These are phyloP conservation scores for Jacana jacana DNA, from an alignment of 2,113 vertebrate species.

Conservation along the genomic window DNA sequence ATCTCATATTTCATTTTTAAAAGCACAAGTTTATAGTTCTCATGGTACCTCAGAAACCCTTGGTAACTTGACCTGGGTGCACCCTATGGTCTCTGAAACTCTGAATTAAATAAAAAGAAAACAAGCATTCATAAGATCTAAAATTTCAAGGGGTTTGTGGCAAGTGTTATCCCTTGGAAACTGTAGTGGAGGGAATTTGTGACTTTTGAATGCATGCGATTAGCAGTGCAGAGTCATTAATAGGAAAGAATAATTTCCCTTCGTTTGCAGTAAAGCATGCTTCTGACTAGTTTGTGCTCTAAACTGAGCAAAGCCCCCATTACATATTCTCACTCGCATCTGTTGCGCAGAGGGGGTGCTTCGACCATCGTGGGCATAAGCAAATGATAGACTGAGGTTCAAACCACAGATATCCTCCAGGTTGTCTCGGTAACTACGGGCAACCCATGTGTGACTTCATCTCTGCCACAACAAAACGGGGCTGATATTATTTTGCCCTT, in stretches of 20 bases:
- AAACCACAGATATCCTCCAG: background rate
- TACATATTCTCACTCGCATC: background rate
- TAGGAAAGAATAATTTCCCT: background rate
- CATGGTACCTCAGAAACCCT: background rate
- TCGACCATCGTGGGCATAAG: background rate
- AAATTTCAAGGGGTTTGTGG: background rate
- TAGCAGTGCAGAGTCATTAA: background rate
- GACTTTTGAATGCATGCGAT: background rate
- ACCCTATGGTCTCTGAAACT: background rate
- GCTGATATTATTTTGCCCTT: background rate
- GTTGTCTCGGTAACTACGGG: background rate
- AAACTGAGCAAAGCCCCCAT: background rate
- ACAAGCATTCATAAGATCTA: background rate
- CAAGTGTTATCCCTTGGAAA: background rate
- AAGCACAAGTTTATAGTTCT: background rate
- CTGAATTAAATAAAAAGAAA: conserved; percentile 2
- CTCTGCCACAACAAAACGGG: background rate
- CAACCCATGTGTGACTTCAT: background rate
- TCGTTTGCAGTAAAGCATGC: background rate
- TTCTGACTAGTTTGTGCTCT: background rate
- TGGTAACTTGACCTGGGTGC: background rate
- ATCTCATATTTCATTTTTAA: background rate
- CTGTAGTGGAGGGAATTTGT: background rate
- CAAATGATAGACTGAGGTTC: background rate
- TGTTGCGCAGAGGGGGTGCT: background rate